Evolutionary conservation across 2,888 invertebrate genomes (phyloP), one percentile per base, ranked within the genome.

Genomic region (Mayetiola destructor): DNA sequence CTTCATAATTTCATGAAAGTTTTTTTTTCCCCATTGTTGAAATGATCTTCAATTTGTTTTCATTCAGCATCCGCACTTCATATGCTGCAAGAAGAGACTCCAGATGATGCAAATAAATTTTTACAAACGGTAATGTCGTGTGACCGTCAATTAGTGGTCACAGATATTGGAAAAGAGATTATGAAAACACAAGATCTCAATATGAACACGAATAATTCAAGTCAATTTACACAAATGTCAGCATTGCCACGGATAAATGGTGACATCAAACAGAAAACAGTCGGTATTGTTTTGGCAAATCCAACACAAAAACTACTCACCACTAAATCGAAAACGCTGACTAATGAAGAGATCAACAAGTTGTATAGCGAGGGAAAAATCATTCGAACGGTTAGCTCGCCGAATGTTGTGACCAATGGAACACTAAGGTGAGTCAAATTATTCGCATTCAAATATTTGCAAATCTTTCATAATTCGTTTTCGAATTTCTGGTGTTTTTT

Each of bases 351-450:
- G 16, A 16, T 48, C 5, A 48, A 3, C 27, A 48, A 48, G 27
- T 27, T 48, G n/a, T 48, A 27, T 27, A 16, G 48, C 48, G 48
- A 27, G 9, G 48, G 48, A n/a, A 48, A 48, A 48, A n/a, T 48
- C 2, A 48, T 48, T 10, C 23, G 27, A 48, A 48, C 48, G 5
- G 48, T 48, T 14, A 8, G 23, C 10, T 23, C n/a, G 5, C 6
- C 48, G n/a, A 48, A 42, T 12, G 42, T 27, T 6, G n/a, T 48
- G 14, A 48, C 27, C 4, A 48, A 48, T 9, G 48, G 48, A 6
- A 27, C 27, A 2, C n/a, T 48, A 9, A 23, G 48, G 48, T 48
- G 9, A 48, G 27, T 42, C n/a, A n/a, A n/a, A n/a, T n/a, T n/a
- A n/a, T n/a, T n/a, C n/a, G n/a, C n/a, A n/a, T n/a, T n/a, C n/a